phyloP scores from a whole-genome alignment of 2,888 invertebrate genomes.

The Anaspis maculata region DNA sequence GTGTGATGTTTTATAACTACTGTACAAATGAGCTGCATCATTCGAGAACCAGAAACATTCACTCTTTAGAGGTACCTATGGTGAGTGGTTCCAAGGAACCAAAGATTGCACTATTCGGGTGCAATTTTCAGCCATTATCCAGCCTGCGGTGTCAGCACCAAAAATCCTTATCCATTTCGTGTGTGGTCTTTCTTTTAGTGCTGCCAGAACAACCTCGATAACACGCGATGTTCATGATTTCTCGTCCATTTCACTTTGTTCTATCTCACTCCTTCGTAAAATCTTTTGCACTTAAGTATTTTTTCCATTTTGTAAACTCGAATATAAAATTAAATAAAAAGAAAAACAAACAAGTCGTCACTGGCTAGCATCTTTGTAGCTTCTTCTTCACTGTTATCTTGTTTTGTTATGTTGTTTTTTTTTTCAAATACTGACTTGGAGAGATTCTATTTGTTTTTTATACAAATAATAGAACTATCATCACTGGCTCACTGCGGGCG shows the following conservation, averaged over 20 bases:
- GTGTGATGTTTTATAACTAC: conserved; percentile 27
- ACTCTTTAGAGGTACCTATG: conserved; percentile 41
- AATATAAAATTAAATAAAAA: conserved; percentile 27
- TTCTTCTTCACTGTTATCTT: no score
- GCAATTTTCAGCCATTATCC: no score
- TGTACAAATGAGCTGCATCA: conserved; percentile 39
- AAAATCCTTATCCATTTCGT: no score
- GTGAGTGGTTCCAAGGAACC: conserved; percentile 39
- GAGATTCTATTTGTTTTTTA: conserved; percentile 23
- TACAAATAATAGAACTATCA: conserved; percentile 35
- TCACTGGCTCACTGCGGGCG: conserved; percentile 75
- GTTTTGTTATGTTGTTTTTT: no score
- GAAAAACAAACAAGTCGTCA: conserved; percentile 22
- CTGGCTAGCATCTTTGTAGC: no score
- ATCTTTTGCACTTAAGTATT: conserved; percentile 18
- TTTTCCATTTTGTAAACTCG: conserved; percentile 25
- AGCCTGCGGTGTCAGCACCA: no score
- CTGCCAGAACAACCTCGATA: no score
- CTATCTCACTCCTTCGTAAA: no score
- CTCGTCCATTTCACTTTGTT: no score
- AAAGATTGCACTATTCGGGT: conserved; percentile 33
- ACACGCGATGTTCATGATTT: no score
- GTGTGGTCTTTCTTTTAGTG: no score
- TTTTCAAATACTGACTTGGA: conserved; percentile 22
- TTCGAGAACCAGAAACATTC: conserved; percentile 35